These are phyloP conservation scores for Trichoplusia ni DNA, from an alignment of 1,140 invertebrate species.

Conservation along the genomic window DNA sequence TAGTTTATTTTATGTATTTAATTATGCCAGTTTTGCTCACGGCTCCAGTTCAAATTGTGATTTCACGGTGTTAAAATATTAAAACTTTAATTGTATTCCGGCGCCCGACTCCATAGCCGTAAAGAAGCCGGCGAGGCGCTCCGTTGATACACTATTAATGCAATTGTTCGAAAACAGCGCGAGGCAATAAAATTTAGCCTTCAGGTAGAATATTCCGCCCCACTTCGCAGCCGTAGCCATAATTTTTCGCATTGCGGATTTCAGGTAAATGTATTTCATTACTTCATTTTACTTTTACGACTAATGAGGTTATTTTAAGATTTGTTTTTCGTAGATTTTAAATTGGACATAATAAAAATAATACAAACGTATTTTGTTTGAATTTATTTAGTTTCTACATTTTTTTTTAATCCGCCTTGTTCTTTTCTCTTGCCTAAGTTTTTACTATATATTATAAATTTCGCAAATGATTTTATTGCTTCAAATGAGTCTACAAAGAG, in stretches of 20 bases:
- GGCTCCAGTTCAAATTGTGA: conserved; percentile 48
- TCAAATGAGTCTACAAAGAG: too few species aligned
- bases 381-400: too few species aligned
- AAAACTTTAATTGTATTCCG: conserved; percentile 72
- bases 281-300: conserved; percentile 57
- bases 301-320: conserved; percentile 35
- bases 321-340: too few species aligned
- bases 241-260: conserved; percentile 80
- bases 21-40: conserved; percentile 41
- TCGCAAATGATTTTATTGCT: too few species aligned
- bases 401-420: too few species aligned
- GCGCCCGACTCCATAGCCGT: conserved; percentile 56
- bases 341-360: too few species aligned
- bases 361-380: neutral
- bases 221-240: conserved; percentile 69
- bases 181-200: conserved; percentile 76
- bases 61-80: conserved; percentile 62
- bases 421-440: too few species aligned
- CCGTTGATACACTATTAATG: conserved; percentile 78
- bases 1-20: conserved; percentile 47
- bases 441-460: too few species aligned
- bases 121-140: conserved; percentile 59
- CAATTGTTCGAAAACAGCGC: conserved; percentile 76
- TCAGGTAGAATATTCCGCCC: conserved; percentile 74
- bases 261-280: conserved; percentile 66